Evolutionary conservation across 2,113 vertebrate genomes (phyloP), one percentile per base, ranked within the genome.

Genomic region (Nothobranchius kuhntae): DNA sequence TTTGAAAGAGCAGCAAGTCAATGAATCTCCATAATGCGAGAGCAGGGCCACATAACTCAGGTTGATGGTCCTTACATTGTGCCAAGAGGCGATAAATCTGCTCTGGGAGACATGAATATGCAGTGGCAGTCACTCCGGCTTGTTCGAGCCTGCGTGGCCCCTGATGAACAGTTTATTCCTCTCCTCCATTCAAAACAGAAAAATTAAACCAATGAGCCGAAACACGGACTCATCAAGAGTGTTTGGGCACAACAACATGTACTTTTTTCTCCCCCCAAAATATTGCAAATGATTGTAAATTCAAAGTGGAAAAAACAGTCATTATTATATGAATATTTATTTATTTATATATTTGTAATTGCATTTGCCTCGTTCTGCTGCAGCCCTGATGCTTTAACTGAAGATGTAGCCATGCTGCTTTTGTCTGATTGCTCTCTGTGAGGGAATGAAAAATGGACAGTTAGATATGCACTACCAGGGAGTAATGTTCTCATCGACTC

Each of bases 21-120:
- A 94, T 95, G 94, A 94, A 95, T 95, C 95, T 94, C 80, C 4
- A 90, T 94, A 95, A 96, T 90, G 94, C 40, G 92, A 91, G 91
- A 91, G 9, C 91, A 61, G 92, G 93, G 94, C 89, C 92, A 89
- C 95, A 85, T 96, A 94, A 94, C 91, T 97, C 95, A 95, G 89
- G 13, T 68, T 92, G 94, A 95, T 95, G 87, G 95, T 86, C 76
- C 86, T 90, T 93, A 89, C 89, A 90, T 92, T 94, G 92, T 94
- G 91, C 92, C 93, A 86, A 89, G 86, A 88, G 84, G 91, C 71
- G 58, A 92, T 95, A 93, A 93, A 95, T 95, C 94, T 89, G 89
- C 90, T 86, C 90, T 83, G 89, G 76, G 92, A 91, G 64, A 88
- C 89, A 73, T 89, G 92, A 91, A 92, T 94, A 91, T 92, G 93